These are phyloP conservation scores for Cichladusa arquata DNA, from an alignment of 2,113 vertebrate genomes.

Conservation along the genomic window DNA sequence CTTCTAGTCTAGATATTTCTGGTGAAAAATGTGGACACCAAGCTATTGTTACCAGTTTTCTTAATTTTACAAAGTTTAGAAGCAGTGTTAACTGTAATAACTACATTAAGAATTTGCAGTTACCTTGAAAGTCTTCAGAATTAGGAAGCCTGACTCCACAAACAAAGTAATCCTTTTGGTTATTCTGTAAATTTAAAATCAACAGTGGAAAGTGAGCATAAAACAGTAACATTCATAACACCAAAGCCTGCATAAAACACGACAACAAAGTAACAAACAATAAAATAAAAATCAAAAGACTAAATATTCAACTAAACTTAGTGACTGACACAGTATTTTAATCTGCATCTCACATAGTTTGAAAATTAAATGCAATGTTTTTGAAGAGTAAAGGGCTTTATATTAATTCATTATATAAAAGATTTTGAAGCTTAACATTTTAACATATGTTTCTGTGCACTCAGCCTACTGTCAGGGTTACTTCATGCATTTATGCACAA, in stretches of 20 bases:
- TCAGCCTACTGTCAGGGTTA: not conserved
- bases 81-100: not conserved
- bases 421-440: not conserved
- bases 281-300: not conserved
- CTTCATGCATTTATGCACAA: not conserved
- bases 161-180: constrained; percentile 94
- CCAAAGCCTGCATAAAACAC: not conserved
- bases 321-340: not conserved
- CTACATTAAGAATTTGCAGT: not conserved
- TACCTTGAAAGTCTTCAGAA: constrained; percentile 99
- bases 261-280: not conserved
- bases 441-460: not conserved
- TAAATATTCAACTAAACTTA: not conserved
- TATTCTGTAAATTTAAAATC: constrained; percentile 82
- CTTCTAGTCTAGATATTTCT: not conserved
- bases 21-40: not conserved
- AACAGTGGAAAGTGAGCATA: constrained; percentile 29
- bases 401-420: not conserved
- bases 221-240: not conserved
- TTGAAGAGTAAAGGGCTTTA: not conserved
- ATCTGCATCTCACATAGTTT: not conserved
- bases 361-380: not conserved
- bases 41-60: not conserved
- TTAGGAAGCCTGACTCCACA: constrained; percentile 97
- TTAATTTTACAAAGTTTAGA: not conserved